Evolutionary conservation across 2,113 vertebrate genomes (phyloP).

Genomic region (Ammodytes marinus): DNA sequence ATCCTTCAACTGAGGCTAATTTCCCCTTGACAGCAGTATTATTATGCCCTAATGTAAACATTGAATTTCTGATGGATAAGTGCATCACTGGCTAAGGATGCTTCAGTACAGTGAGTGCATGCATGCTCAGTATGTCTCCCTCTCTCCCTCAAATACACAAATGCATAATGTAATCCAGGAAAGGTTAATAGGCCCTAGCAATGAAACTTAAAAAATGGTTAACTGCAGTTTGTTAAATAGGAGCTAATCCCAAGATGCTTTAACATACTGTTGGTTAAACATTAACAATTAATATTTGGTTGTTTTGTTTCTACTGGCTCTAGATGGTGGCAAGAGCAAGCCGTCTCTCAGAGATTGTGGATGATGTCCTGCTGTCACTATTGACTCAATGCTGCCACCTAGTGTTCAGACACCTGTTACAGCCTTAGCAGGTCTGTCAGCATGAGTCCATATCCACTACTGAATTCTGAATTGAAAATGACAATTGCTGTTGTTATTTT

Average conservation of each 20-base stretch:
- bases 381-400: slow-evolving; percentile 84
- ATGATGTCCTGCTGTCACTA: slow-evolving; percentile 28
- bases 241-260: not conserved
- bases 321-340: slow-evolving; percentile 10
- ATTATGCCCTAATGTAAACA: not conserved
- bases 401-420: slow-evolving; percentile 42
- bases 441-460: slow-evolving; percentile 16
- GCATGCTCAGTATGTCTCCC: not conserved
- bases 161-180: slow-evolving; percentile 4
- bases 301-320: slow-evolving; percentile 35
- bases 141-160: not conserved
- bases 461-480: slow-evolving; percentile 5
- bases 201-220: not conserved
- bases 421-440: slow-evolving; percentile 17
- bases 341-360: not conserved
- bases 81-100: not conserved
- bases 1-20: not conserved
- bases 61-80: not conserved
- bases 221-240: not conserved
- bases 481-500: not conserved
- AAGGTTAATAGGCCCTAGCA: not conserved
- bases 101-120: not conserved
- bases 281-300: slow-evolving; percentile 14
- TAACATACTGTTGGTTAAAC: slow-evolving; percentile 5
- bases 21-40: not conserved